Conservation (phyloP, 1,140 invertebrate species). For the Camponotus vicinus region DNA sequence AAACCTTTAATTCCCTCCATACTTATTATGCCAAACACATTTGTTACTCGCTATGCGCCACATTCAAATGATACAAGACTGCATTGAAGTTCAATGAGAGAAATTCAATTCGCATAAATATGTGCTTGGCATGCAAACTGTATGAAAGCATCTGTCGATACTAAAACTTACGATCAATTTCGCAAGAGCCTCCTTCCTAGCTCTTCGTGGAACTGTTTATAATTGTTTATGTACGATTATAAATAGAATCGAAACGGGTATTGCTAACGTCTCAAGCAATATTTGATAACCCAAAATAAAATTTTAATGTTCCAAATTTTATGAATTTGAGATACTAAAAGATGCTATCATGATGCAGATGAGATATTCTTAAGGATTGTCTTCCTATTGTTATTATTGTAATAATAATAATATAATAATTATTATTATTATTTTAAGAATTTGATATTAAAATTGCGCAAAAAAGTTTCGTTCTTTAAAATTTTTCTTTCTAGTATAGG, state of each 20-base stretch:
- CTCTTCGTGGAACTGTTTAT: slow-evolving; percentile 1
- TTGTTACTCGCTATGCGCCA: slow-evolving; percentile 1
- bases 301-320: background rate
- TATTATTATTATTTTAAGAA: background rate
- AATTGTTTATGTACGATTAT: background rate
- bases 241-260: slow-evolving; percentile 20
- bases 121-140: background rate
- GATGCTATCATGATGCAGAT: no score
- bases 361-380: no score
- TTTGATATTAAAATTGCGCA: background rate
- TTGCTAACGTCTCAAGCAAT: background rate
- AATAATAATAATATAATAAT: no score
- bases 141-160: slow-evolving; percentile 3
- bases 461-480: background rate
- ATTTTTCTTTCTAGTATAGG: background rate
- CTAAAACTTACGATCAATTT: slow-evolving; percentile 36
- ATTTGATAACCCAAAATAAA: background rate
- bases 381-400: no score
- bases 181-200: background rate
- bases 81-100: background rate
- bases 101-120: background rate
- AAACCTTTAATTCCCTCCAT: background rate
- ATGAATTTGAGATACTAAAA: background rate
- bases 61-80: background rate
- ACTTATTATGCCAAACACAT: background rate